phyloP scores from a whole-genome alignment of 2,113 vertebrate species.

The Toxotes chatareus region DNA sequence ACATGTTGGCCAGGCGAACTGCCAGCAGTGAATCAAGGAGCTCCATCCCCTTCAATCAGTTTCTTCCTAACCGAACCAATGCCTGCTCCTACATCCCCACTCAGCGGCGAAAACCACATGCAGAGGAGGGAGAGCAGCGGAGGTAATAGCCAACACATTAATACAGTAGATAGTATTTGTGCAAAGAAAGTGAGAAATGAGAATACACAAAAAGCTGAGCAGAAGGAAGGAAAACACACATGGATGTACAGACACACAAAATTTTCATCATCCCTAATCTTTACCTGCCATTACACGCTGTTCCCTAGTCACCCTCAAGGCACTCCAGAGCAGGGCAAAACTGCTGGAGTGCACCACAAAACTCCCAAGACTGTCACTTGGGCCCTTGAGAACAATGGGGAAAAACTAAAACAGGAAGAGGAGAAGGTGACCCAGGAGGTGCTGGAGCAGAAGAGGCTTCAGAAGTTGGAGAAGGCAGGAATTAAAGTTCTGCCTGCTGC shows the following conservation, averaged over 20 bases:
- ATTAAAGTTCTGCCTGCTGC: slow-evolving; percentile 93
- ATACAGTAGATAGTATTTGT: slow-evolving; percentile 35
- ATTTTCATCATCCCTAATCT: slow-evolving; percentile 19
- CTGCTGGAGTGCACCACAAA: slow-evolving; percentile 42
- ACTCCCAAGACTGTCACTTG: slow-evolving; percentile 69
- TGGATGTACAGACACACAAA: slow-evolving; percentile 1
- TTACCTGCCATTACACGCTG: slow-evolving; percentile 42
- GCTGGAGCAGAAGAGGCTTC: slow-evolving; percentile 85
- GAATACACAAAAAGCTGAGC: background rate
- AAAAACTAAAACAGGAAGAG: slow-evolving; percentile 60
- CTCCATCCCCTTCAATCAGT: slow-evolving; percentile 96
- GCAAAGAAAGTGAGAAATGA: background rate
- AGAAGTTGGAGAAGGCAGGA: slow-evolving; percentile 89
- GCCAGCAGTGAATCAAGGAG: slow-evolving; percentile 90
- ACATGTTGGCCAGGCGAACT: slow-evolving; percentile 94
- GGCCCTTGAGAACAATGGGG: slow-evolving; percentile 65
- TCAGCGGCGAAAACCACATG: slow-evolving; percentile 89
- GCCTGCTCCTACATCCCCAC: slow-evolving; percentile 90
- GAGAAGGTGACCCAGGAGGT: slow-evolving; percentile 72
- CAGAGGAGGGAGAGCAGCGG: slow-evolving; percentile 91
- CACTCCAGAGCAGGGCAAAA: slow-evolving; percentile 83
- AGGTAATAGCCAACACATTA: slow-evolving; percentile 88
- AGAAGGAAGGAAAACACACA: slow-evolving; percentile 22
- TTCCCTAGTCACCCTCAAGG: slow-evolving; percentile 86
- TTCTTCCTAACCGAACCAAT: slow-evolving; percentile 96